phyloP scores from a whole-genome alignment of 2,113 vertebrate species.

The Clinocottus analis region DNA sequence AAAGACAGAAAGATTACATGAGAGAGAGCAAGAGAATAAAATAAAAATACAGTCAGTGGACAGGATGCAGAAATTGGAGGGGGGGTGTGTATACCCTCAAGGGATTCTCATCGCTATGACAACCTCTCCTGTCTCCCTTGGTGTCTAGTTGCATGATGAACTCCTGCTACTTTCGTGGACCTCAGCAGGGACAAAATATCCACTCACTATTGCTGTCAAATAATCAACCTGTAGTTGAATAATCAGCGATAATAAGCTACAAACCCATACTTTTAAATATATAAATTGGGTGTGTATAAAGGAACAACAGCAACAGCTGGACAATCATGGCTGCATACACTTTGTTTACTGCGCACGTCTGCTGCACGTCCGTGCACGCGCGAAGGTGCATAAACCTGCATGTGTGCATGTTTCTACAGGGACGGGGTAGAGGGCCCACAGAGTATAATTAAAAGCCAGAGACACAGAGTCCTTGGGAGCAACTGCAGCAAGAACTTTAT shows the following conservation, averaged over 20 bases:
- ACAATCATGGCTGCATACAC: constrained; percentile 1
- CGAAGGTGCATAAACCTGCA: constrained; percentile 35
- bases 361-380: constrained; percentile 4
- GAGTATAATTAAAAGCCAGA: constrained; percentile 81
- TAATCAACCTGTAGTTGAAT: constrained; percentile 21
- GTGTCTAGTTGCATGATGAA: constrained; percentile 69
- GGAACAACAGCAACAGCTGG: constrained; percentile 36
- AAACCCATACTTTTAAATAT: constrained; percentile 21
- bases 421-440: constrained; percentile 61
- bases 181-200: constrained; percentile 26
- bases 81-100: constrained; percentile 54
- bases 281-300: no score
- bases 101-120: constrained; percentile 75
- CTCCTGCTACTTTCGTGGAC: constrained; percentile 52
- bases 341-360: constrained; percentile 43
- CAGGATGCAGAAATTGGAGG: constrained; percentile 57
- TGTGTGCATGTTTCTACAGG: constrained; percentile 51
- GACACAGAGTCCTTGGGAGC: constrained; percentile 74
- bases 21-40: constrained; percentile 5
- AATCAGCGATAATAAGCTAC: background rate
- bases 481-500: constrained; percentile 69
- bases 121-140: constrained; percentile 68
- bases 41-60: constrained; percentile 54
- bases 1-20: constrained; percentile 24
- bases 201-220: background rate